These are phyloP conservation scores for Meteorus cinctellus DNA, from an alignment of 2,888 invertebrate genomes.

Conservation along the genomic window DNA sequence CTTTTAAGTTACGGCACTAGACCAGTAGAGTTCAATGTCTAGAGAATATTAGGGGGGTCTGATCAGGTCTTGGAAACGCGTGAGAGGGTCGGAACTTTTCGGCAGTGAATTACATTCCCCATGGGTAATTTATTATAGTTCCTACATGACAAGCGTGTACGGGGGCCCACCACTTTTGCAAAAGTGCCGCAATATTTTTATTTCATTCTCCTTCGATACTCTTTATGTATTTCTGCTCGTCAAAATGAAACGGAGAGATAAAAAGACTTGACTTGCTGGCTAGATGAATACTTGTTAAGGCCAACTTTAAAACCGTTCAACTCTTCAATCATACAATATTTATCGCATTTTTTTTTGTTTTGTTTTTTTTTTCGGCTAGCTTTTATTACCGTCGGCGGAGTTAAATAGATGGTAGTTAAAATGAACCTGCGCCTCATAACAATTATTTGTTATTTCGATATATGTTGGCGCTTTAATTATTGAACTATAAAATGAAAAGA, in stretches of 20 bases:
- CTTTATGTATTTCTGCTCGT: not conserved
- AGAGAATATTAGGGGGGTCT: slow-evolving; percentile 34
- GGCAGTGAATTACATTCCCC: slow-evolving; percentile 39
- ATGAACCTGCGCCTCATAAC: not conserved
- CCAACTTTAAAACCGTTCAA: not conserved
- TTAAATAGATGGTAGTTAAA: not conserved
- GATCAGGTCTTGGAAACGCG: slow-evolving; percentile 45
- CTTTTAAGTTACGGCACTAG: not conserved
- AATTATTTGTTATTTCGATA: too few species aligned
- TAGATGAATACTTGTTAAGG: not conserved
- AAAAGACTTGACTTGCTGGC: not conserved
- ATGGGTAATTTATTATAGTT: slow-evolving; percentile 36
- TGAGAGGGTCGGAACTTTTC: slow-evolving; percentile 38
- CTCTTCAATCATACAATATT: not conserved
- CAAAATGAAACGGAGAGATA: not conserved
- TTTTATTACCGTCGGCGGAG: not conserved
- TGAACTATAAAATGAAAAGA: too few species aligned
- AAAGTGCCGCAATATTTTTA: not conserved
- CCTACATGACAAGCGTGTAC: not conserved
- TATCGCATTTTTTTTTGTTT: too few species aligned
- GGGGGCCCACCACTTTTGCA: not conserved
- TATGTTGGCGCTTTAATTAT: too few species aligned
- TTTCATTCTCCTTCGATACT: not conserved
- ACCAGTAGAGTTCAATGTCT: not conserved
- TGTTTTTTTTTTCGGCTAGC: not conserved